Evolutionary conservation across 1,140 invertebrate species (phyloP).

Genomic region (Solenopsis invicta): DNA sequence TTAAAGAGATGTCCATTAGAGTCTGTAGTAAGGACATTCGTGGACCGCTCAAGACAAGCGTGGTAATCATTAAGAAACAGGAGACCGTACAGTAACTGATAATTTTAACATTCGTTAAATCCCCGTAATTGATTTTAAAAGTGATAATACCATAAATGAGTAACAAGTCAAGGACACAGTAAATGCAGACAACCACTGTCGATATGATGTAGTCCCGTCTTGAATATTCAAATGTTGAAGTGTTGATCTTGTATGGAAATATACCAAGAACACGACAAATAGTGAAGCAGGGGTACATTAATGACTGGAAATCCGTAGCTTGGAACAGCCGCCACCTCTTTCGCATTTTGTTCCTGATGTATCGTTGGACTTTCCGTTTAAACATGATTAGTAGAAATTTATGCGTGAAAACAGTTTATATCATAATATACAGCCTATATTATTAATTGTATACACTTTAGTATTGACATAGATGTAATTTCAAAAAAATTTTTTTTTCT

Average conservation of each 20-base stretch:
- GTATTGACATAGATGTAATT: background rate
- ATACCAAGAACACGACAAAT: no score
- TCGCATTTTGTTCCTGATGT: no score
- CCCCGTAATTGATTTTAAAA: background rate
- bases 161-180: background rate
- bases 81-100: background rate
- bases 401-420: background rate
- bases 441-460: background rate
- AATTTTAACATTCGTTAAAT: background rate
- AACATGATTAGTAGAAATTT: background rate
- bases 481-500: no score
- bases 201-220: background rate
- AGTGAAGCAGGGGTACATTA: no score
- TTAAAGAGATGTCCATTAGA: no score
- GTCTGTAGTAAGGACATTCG: no score
- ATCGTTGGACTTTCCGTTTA: background rate
- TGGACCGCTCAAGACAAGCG: no score
- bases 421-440: background rate
- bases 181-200: background rate
- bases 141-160: background rate
- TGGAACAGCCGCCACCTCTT: no score
- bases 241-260: no score
- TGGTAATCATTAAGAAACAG: no score
- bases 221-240: background rate
- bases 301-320: no score